phyloP scores from a whole-genome alignment of 1,140 invertebrate species.

The Drosophila leontia region DNA sequence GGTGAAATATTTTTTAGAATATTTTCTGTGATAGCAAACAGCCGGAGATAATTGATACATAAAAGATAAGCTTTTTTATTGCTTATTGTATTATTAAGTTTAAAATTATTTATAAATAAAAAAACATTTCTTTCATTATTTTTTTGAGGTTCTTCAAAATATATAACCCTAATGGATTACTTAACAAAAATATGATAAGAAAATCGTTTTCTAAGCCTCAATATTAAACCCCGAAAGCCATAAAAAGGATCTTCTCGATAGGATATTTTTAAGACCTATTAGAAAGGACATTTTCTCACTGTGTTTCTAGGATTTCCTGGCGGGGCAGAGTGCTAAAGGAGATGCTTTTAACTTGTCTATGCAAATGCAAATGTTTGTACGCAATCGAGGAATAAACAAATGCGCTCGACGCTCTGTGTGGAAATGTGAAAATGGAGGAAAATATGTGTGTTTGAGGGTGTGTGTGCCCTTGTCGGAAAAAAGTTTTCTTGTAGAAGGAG shows the following conservation, averaged over 20 bases:
- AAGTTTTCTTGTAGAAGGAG: constrained; percentile 48
- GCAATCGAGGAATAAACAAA: constrained; percentile 80
- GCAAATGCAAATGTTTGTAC: constrained; percentile 80
- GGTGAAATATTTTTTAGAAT: background rate
- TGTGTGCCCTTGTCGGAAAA: constrained; percentile 61
- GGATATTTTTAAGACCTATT: background rate
- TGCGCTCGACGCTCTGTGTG: constrained; percentile 49
- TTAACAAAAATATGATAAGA: no score
- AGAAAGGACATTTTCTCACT: background rate
- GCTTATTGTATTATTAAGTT: no score
- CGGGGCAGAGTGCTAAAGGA: constrained; percentile 10
- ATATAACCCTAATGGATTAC: no score
- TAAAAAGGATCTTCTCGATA: no score
- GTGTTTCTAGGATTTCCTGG: background rate
- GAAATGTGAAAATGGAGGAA: constrained; percentile 18
- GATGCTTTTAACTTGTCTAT: constrained; percentile 79
- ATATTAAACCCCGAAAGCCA: background rate
- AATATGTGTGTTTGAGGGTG: constrained; percentile 1
- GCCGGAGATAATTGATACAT: background rate
- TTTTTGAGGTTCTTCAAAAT: no score
- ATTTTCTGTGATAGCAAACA: background rate
- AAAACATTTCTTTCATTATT: no score
- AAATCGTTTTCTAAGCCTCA: background rate
- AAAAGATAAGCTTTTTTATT: no score
- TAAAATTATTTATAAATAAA: no score